Evolutionary conservation across 2,113 vertebrate species (phyloP).

Genomic region (Corythoichthys haematopterus): DNA sequence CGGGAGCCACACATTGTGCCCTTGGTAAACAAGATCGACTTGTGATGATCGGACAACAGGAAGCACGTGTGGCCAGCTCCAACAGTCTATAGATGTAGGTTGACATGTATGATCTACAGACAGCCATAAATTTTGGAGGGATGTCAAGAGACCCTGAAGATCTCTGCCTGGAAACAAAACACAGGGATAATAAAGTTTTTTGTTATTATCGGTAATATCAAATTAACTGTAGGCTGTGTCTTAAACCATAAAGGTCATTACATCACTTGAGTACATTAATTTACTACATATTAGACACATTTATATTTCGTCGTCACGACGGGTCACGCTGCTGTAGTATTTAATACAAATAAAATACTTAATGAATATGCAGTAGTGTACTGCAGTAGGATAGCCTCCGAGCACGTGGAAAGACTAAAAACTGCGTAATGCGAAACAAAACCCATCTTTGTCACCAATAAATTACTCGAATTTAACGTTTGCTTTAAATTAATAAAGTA

Average conservation of each 20-base stretch:
- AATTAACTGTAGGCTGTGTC: not conserved
- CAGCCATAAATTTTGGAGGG: not conserved
- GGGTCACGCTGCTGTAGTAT: not conserved
- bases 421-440: not conserved
- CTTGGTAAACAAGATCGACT: slow-evolving; percentile 22
- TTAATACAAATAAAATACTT: not conserved
- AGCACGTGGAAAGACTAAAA: not conserved
- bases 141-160: slow-evolving; percentile 1
- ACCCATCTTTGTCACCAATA: not conserved
- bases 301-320: not conserved
- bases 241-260: not conserved
- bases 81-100: slow-evolving; percentile 38
- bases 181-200: not conserved
- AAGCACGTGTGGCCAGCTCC: slow-evolving; percentile 36
- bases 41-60: slow-evolving; percentile 34
- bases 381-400: not conserved
- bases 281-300: not conserved
- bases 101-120: slow-evolving; percentile 42
- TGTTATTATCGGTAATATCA: not conserved
- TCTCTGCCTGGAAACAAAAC: slow-evolving; percentile 6
- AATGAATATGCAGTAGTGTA: not conserved
- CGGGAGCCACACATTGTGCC: slow-evolving; percentile 10
- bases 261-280: not conserved
- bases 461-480: not conserved
- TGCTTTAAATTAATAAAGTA: not conserved